Evolutionary conservation across 2,797 vertebrate species (phyloP).

Genomic region (Buceros bicornis): DNA sequence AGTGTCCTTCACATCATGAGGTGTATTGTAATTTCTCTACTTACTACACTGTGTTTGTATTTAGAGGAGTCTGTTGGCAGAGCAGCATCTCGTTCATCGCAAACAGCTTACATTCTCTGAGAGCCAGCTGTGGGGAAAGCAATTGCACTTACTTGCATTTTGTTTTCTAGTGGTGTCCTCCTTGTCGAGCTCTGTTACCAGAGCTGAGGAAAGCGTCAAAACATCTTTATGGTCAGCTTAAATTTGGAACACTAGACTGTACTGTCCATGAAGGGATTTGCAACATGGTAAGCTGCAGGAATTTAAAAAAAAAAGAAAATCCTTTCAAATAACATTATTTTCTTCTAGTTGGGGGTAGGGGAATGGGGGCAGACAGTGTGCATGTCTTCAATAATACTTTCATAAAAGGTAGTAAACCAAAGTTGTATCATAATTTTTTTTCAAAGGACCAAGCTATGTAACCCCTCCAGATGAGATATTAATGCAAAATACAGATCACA

Average conservation of each 20-base stretch:
- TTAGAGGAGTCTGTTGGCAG: background rate
- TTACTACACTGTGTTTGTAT: background rate
- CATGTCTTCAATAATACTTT: background rate
- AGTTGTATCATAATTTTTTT: background rate
- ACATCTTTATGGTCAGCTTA: constrained; percentile 90
- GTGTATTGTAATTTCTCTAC: background rate
- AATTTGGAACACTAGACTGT: constrained; percentile 95
- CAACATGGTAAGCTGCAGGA: constrained; percentile 83
- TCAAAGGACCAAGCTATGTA: background rate
- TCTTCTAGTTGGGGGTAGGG: background rate
- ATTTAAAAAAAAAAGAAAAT: background rate
- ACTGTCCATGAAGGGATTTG: constrained; percentile 93
- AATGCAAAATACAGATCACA: background rate
- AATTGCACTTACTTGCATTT: background rate
- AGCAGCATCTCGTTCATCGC: background rate
- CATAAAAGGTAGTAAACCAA: background rate
- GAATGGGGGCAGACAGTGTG: background rate
- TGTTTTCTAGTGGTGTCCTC: constrained; percentile 93
- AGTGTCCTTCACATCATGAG: background rate
- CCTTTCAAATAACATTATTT: background rate
- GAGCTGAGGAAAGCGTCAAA: constrained; percentile 96
- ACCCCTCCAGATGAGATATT: background rate
- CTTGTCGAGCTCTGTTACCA: constrained; percentile 92
- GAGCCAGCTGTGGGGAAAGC: background rate
- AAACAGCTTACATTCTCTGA: background rate